Conservation (phyloP, 2,797 vertebrate genomes). For the Arnoldichthys spilopterus region DNA sequence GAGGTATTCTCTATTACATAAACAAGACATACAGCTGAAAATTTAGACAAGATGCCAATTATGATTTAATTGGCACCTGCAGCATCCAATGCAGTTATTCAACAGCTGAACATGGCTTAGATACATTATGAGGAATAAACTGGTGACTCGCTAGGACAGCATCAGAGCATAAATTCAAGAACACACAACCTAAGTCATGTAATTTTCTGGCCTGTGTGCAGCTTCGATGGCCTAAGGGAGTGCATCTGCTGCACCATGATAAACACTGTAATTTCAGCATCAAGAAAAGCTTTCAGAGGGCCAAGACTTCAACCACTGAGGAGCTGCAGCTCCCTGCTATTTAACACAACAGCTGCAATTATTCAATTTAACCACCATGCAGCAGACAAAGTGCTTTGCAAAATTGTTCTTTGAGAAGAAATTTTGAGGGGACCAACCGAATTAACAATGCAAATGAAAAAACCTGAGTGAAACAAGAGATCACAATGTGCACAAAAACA, state of each 20-base stretch:
- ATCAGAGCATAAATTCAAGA: constrained; percentile 24
- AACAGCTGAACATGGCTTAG: neutral
- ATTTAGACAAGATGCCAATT: neutral
- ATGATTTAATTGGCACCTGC: neutral
- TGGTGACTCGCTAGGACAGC: neutral
- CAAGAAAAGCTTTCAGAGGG: constrained; percentile 41
- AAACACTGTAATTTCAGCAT: constrained; percentile 53
- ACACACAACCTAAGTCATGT: constrained; percentile 28
- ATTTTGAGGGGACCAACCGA: neutral
- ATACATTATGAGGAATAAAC: constrained; percentile 7
- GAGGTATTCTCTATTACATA: neutral
- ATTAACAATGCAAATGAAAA: neutral
- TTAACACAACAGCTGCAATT: constrained; percentile 41
- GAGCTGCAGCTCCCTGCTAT: constrained; percentile 1
- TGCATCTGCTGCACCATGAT: constrained; percentile 49
- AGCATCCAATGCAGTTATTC: neutral
- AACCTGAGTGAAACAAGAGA: neutral
- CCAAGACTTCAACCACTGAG: constrained; percentile 23
- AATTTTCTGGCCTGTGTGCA: constrained; percentile 32
- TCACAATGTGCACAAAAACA: neutral
- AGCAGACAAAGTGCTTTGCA: constrained; percentile 18
- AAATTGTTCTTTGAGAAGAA: neutral
- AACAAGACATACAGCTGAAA: neutral
- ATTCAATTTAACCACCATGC: constrained; percentile 26
- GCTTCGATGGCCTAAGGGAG: constrained; percentile 30